A percentile compares a stretch with the other conserved stretches of the same genome.
Evolutionary conservation across 2,797 vertebrate species (phyloP).

Genomic region (Typhlichthys subterraneus): DNA sequence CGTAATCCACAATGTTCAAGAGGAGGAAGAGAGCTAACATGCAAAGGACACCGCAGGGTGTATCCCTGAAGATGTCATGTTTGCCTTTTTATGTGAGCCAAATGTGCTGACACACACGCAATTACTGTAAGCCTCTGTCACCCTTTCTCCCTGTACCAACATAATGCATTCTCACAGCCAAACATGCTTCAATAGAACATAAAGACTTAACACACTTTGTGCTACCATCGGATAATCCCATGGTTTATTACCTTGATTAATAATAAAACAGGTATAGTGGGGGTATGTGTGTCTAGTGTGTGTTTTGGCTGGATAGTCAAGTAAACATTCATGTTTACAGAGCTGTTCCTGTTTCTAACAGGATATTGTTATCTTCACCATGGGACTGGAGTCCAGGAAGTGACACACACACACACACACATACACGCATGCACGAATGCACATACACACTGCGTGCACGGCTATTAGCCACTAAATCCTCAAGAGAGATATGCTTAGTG

Average conservation of each 20-base stretch:
- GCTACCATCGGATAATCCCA: background rate
- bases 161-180: background rate
- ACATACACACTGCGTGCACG: background rate
- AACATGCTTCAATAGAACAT: background rate
- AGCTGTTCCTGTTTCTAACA: slow-evolving; percentile 59
- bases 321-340: slow-evolving; percentile 64
- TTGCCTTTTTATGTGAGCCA: background rate
- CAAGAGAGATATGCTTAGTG: slow-evolving; percentile 25
- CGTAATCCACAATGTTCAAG: background rate
- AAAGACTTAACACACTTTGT: slow-evolving; percentile 2
- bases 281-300: slow-evolving; percentile 15
- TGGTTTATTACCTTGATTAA: background rate
- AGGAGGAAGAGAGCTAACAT: background rate
- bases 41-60: too few relatives aligned
- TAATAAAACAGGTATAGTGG: slow-evolving; percentile 5
- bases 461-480: slow-evolving; percentile 26
- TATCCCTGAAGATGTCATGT: background rate
- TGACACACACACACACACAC: slow-evolving; percentile 22
- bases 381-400: slow-evolving; percentile 46
- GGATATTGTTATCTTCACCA: slow-evolving; percentile 58
- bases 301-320: slow-evolving; percentile 39
- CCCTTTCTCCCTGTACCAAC: background rate
- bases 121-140: background rate
- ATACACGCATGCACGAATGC: background rate
- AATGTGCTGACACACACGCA: background rate